Evolutionary conservation across 2,113 vertebrate genomes (phyloP).

Genomic region (Maccullochella peelii): DNA sequence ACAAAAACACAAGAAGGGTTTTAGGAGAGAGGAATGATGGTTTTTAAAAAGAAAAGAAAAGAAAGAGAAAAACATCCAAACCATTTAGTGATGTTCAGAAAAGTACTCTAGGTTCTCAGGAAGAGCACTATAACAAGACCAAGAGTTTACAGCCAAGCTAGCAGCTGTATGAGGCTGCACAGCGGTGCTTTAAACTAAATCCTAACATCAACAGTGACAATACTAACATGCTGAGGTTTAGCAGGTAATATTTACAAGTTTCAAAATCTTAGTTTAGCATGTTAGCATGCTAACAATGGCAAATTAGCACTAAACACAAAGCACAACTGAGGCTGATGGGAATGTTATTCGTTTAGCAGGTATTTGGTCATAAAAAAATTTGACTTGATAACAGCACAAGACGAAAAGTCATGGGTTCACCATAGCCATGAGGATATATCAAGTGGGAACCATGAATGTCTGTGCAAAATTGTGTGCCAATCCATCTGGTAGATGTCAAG

Average conservation of each 20-base stretch:
- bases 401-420: not conserved
- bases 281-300: not conserved
- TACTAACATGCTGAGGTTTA: not conserved
- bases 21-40: not conserved
- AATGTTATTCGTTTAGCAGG: not conserved
- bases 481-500: not conserved
- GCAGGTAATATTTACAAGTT: not conserved
- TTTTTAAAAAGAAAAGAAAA: not conserved
- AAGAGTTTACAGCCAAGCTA: not conserved
- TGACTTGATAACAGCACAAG: not conserved
- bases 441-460: not conserved
- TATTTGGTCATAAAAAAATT: not conserved
- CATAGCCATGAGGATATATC: not conserved
- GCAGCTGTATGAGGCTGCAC: not conserved
- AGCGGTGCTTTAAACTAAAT: not conserved
- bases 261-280: not conserved
- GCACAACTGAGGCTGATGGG: not conserved
- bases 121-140: not conserved
- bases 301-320: not conserved
- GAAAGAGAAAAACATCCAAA: not conserved
- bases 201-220: not conserved
- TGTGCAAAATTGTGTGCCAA: not conserved
- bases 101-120: not conserved
- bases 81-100: not conserved
- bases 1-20: not conserved